Percentiles rank a stretch among this genome's conserved stretches.
Conservation (phyloP, 2,113 vertebrate species). For the Cyanoliseus patagonus region DNA sequence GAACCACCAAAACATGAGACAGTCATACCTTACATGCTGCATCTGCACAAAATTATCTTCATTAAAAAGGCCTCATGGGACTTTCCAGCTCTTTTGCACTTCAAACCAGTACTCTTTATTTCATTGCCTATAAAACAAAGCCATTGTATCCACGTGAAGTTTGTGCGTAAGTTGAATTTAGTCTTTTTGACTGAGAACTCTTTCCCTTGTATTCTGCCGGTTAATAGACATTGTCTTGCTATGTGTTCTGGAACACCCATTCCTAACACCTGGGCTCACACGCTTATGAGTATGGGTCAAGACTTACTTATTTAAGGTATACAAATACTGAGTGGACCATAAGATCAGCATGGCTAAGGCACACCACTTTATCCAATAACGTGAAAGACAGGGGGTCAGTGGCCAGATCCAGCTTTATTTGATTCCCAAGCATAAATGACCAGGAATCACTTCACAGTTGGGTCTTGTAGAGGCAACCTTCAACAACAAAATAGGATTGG, state of each 20-base stretch:
- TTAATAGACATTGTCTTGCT: neutral
- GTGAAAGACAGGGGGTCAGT: neutral
- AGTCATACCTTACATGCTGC: neutral
- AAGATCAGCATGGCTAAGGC: neutral
- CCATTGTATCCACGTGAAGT: neutral
- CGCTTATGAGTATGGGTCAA: neutral
- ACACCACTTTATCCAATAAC: neutral
- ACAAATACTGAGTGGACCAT: neutral
- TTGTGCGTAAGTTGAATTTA: neutral
- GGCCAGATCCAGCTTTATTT: neutral
- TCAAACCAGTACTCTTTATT: neutral
- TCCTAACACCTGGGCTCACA: neutral
- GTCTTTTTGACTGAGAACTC: neutral
- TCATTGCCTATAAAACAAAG: neutral
- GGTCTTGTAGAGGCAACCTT: fast-evolving
- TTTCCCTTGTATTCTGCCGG: neutral
- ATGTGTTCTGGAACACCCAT: neutral
- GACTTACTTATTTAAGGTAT: neutral
- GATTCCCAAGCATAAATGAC: neutral
- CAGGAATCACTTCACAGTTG: neutral
- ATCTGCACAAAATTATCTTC: neutral
- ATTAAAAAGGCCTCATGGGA: neutral
- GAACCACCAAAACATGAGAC: neutral
- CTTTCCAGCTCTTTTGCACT: neutral
- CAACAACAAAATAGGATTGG: neutral